Conservation (phyloP, 2,113 vertebrate species). For the Phylloscopus whistleri region DNA sequence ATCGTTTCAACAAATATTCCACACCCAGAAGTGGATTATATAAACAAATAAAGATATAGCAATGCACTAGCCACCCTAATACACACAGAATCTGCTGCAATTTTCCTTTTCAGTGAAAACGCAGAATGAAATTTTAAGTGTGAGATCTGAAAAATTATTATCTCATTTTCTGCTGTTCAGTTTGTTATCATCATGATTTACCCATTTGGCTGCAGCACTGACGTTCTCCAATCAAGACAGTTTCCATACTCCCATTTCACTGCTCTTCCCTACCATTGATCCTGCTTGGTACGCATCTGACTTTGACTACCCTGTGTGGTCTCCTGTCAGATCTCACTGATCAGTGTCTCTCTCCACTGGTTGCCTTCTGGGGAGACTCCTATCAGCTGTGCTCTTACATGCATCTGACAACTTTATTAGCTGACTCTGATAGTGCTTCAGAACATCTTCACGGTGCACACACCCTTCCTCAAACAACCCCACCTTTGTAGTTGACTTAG, state of each 20-base stretch:
- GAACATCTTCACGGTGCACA: conserved; percentile 56
- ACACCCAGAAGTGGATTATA: not conserved
- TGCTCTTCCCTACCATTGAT: conserved; percentile 82
- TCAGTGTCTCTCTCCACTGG: conserved; percentile 79
- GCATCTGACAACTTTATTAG: conserved; percentile 97
- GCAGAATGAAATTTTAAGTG: not conserved
- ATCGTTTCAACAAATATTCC: fast-evolving
- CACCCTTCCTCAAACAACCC: conserved; percentile 75
- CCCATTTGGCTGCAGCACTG: not conserved
- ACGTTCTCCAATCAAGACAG: not conserved
- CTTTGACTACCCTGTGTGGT: conserved; percentile 87
- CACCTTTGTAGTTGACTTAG: conserved; percentile 76
- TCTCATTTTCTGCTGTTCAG: not conserved
- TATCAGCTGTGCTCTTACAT: conserved; percentile 79
- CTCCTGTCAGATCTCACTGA: conserved; percentile 85
- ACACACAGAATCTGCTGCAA: not conserved
- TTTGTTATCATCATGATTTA: not conserved
- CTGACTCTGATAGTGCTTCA: conserved; percentile 51
- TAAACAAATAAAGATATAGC: not conserved
- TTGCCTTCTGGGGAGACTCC: conserved; percentile 84
- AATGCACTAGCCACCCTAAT: not conserved
- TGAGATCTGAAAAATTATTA: not conserved
- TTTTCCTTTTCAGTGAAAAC: not conserved
- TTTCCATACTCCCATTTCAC: conserved; percentile 42
- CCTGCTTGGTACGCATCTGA: conserved; percentile 68